Conservation (phyloP, 2,797 vertebrate species). For the Aeoliscus strigatus region DNA sequence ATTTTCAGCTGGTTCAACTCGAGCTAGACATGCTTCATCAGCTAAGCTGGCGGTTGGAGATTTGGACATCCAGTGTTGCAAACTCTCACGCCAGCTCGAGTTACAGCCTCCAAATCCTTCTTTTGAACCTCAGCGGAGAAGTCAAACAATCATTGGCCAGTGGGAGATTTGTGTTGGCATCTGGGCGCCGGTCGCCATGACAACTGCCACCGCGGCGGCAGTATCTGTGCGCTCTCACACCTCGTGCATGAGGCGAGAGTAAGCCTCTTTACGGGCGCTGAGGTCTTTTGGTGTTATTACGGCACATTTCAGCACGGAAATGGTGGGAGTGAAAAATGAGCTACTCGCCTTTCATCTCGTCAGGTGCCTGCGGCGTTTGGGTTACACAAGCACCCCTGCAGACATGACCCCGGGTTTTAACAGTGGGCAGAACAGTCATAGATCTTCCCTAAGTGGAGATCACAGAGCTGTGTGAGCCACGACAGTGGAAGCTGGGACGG, state of each 20-base stretch:
- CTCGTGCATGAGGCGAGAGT: slow-evolving; percentile 19
- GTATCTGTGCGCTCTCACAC: slow-evolving; percentile 25
- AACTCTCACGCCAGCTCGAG: slow-evolving; percentile 10
- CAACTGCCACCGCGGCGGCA: slow-evolving; percentile 33
- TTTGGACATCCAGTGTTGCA: slow-evolving; percentile 1
- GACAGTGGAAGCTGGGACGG: slow-evolving; percentile 22
- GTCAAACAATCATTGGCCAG: slow-evolving; percentile 28
- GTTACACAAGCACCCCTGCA: slow-evolving; percentile 45
- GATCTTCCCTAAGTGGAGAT: slow-evolving; percentile 53
- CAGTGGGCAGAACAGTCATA: slow-evolving; percentile 35
- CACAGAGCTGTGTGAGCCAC: slow-evolving; percentile 23
- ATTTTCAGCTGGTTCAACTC: slow-evolving; percentile 20
- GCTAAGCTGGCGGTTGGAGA: slow-evolving; percentile 10
- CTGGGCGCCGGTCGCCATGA: slow-evolving; percentile 38
- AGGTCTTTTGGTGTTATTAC: slow-evolving; percentile 23
- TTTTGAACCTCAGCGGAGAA: slow-evolving; percentile 33
- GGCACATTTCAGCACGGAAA: slow-evolving; percentile 42
- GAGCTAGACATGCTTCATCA: slow-evolving; percentile 4
- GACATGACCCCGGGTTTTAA: slow-evolving; percentile 38
- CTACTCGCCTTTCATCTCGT: slow-evolving; percentile 46
- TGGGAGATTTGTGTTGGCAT: slow-evolving; percentile 41
- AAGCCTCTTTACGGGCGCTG: slow-evolving; percentile 2
- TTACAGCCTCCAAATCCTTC: slow-evolving; percentile 20
- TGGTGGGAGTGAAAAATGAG: slow-evolving; percentile 41
- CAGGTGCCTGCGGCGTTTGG: slow-evolving; percentile 52